These are phyloP conservation scores for Euwallacea similis DNA, from an alignment of 1,140 invertebrate genomes.

Conservation along the genomic window DNA sequence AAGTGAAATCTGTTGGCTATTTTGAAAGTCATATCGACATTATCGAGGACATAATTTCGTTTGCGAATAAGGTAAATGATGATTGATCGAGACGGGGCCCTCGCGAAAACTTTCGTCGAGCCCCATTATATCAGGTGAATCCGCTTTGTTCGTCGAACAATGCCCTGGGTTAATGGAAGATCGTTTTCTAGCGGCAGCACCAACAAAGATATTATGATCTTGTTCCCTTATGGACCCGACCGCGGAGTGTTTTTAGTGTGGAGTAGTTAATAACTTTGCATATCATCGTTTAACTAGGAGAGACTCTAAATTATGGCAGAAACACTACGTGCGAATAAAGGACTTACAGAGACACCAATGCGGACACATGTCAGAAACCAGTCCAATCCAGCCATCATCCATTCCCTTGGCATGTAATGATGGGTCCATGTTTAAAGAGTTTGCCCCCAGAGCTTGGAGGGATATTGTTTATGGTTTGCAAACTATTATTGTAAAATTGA, in stretches of 20 bases:
- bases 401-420: too few species aligned
- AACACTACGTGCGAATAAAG: too few species aligned
- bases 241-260: constrained; percentile 27
- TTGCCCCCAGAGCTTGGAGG: too few species aligned
- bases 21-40: constrained; percentile 7
- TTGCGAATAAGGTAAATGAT: constrained; percentile 22
- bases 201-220: constrained; percentile 32
- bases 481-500: too few species aligned
- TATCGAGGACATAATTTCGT: constrained; percentile 21
- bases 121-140: constrained; percentile 11
- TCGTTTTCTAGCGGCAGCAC: constrained; percentile 23
- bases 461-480: too few species aligned
- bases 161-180: constrained; percentile 27
- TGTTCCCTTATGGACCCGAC: constrained; percentile 21
- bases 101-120: constrained; percentile 17
- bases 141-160: constrained; percentile 30
- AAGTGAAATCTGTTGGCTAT: neutral
- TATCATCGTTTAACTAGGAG: constrained; percentile 16
- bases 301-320: too few species aligned
- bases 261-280: constrained; percentile 21
- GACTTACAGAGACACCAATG: too few species aligned
- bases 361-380: too few species aligned
- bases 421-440: too few species aligned
- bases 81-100: constrained; percentile 16
- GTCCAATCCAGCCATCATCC: too few species aligned